These are phyloP conservation scores for Meteorus cinctellus DNA, from an alignment of 2,888 invertebrate genomes.

Conservation along the genomic window DNA sequence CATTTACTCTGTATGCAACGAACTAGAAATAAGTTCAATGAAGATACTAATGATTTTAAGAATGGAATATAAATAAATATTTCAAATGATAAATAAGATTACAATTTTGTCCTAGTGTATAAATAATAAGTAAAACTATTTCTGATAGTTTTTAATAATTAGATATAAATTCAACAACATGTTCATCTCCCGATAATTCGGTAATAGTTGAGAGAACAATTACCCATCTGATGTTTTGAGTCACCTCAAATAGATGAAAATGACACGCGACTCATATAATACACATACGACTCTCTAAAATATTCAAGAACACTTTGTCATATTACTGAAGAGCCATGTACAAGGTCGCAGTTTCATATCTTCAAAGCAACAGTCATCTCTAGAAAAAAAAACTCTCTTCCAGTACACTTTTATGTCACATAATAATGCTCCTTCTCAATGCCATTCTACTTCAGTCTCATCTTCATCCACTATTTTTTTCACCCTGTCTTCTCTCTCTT, in stretches of 20 bases:
- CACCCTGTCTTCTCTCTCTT: background rate
- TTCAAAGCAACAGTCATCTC: background rate
- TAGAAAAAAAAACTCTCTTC: background rate
- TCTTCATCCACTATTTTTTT: background rate
- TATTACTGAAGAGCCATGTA: background rate
- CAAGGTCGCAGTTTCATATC: background rate
- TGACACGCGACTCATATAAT: background rate
- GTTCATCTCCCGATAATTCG: background rate
- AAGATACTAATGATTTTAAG: background rate
- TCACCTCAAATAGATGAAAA: background rate
- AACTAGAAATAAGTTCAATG: background rate
- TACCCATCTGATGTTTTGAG: background rate
- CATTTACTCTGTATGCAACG: background rate
- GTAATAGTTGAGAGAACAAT: background rate
- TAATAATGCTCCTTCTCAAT: background rate
- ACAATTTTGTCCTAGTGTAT: no score
- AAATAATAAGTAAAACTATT: no score
- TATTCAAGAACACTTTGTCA: background rate
- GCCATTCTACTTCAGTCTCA: background rate
- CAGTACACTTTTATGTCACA: background rate
- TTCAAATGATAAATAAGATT: background rate
- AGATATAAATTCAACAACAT: background rate
- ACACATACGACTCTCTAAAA: background rate
- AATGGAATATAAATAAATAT: background rate
- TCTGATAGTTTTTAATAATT: no score